phyloP scores from a whole-genome alignment of 2,797 vertebrate genomes.

The Crocidura indochinensis region DNA sequence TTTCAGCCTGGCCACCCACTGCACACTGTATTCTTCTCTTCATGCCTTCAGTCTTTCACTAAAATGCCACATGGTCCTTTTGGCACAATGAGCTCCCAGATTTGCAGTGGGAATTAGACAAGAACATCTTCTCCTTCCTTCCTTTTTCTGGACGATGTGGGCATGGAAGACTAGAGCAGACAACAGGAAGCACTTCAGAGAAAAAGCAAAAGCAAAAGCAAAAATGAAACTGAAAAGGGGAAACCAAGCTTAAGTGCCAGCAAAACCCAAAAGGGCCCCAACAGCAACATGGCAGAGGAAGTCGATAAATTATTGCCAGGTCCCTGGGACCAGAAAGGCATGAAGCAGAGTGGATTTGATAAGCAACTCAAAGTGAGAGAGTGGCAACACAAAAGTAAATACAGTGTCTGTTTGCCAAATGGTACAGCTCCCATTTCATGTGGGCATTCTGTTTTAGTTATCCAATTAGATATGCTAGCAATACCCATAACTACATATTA shows the following conservation, averaged over 20 bases:
- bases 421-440: conserved; percentile 76
- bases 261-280: conserved; percentile 57
- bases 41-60: conserved; percentile 53
- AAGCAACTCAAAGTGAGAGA: conserved; percentile 13
- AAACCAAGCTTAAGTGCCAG: conserved; percentile 64
- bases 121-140: conserved; percentile 78
- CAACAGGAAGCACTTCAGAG: conserved; percentile 65
- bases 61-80: conserved; percentile 79
- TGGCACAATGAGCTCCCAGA: conserved; percentile 78
- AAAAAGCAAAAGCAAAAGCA: conserved; percentile 55
- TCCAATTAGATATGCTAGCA: conserved; percentile 83
- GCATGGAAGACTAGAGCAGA: conserved; percentile 52
- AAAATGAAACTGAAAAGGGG: conserved; percentile 26
- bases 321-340: conserved; percentile 22
- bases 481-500: conserved; percentile 84
- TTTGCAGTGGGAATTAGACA: conserved; percentile 80
- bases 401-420: conserved; percentile 67
- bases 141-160: conserved; percentile 65
- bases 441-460: conserved; percentile 77
- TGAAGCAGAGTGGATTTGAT: not conserved
- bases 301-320: not conserved
- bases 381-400: conserved; percentile 42
- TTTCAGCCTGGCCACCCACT: conserved; percentile 45
- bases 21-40: conserved; percentile 31
- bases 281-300: not conserved